A percentile compares a stretch with the other conserved stretches of the same genome.
Evolutionary conservation across 2,797 vertebrate species (phyloP).

Genomic region (Mormyrops boulengeri): DNA sequence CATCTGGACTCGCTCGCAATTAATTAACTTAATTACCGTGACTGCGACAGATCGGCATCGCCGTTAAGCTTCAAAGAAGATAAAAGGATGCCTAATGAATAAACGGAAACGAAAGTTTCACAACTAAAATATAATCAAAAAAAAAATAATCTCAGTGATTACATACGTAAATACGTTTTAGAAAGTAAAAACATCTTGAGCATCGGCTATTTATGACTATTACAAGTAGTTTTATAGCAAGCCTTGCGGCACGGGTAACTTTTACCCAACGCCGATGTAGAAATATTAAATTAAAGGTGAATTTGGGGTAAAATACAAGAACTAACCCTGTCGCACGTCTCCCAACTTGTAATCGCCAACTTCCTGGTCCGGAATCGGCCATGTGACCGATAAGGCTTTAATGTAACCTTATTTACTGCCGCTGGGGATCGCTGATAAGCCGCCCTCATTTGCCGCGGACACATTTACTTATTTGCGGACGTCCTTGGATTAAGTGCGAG

Average conservation of each 20-base stretch:
- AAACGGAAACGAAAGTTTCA: neutral
- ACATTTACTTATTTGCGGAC: neutral
- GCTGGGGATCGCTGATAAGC: conserved; percentile 2
- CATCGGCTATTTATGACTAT: neutral
- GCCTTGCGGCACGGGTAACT: neutral
- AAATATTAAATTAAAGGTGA: neutral
- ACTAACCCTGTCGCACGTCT: neutral
- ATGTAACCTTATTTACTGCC: conserved; percentile 4
- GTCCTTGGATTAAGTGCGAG: neutral
- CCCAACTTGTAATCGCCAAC: neutral
- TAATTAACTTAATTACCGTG: neutral
- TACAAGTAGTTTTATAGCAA: neutral
- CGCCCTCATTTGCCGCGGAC: neutral
- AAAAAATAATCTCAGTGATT: neutral
- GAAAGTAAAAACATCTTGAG: neutral
- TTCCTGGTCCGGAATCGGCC: conserved; percentile 9
- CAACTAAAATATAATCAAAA: neutral
- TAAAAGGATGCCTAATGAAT: neutral
- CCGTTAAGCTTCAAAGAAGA: neutral
- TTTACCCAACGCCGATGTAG: neutral
- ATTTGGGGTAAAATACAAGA: neutral
- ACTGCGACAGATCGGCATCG: neutral
- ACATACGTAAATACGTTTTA: neutral
- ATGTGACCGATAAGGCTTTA: conserved; percentile 3
- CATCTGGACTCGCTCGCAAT: neutral